Percentiles rank a stretch among this genome's conserved stretches.
Conservation (phyloP, 2,113 vertebrate genomes). For the human (Homo sapiens) region DNA sequence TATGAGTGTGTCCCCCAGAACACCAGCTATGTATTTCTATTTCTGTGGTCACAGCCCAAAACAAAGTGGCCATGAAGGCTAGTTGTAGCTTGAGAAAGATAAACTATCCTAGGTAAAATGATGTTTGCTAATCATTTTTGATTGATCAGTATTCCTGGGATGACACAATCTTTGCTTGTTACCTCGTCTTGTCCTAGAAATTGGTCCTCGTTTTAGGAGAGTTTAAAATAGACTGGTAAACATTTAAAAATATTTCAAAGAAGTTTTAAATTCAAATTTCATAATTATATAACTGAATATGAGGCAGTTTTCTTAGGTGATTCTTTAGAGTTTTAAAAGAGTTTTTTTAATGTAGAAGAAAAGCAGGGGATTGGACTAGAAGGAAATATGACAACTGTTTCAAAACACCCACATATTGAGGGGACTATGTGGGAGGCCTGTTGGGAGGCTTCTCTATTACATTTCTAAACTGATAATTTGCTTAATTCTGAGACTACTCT, state of each 20-base stretch:
- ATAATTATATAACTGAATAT: neutral
- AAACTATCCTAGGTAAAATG: neutral
- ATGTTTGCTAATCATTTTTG: neutral
- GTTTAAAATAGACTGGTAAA: neutral
- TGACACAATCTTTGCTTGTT: neutral
- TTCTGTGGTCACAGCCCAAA: neutral
- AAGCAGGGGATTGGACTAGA: neutral
- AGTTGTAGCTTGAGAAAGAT: neutral
- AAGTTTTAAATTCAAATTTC: neutral
- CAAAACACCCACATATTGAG: neutral
- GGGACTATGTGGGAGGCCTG: neutral
- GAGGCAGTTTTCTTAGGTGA: neutral
- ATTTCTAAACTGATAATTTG: neutral
- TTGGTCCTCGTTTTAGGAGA: neutral
- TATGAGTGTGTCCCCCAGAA: fast-evolving
- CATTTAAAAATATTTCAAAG: neutral
- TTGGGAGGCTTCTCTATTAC: neutral
- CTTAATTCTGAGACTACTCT: neutral
- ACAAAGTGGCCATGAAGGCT: neutral
- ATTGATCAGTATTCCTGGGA: neutral
- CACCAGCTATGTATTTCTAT: fast-evolving
- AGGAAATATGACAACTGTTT: neutral
- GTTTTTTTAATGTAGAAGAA: neutral
- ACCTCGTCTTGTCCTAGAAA: neutral
- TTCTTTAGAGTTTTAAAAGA: neutral